Percentiles rank a stretch among this genome's conserved stretches.
Conservation (phyloP, 2,113 vertebrate genomes). For the Pithys albifrons region DNA sequence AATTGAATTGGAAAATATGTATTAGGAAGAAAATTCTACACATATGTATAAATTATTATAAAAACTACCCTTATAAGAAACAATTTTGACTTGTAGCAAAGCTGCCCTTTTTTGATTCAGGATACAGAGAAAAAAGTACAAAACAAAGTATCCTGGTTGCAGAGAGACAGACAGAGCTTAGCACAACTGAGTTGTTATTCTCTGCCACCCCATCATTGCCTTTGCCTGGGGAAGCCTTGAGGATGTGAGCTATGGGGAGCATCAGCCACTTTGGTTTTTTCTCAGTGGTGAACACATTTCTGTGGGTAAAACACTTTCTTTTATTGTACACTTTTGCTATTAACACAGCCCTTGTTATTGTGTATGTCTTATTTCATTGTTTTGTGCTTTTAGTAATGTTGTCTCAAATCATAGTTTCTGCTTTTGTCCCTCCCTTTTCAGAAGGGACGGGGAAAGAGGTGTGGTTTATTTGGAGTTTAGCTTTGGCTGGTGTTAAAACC, state of each 20-base stretch:
- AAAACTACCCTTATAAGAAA: not conserved
- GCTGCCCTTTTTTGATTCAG: not conserved
- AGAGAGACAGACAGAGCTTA: not conserved
- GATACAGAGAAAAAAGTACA: not conserved
- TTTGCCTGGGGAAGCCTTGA: not conserved
- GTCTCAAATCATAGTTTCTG: not conserved
- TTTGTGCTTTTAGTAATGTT: not conserved
- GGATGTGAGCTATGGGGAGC: not conserved
- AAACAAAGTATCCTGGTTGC: not conserved
- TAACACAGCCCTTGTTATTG: not conserved
- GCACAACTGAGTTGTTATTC: not conserved
- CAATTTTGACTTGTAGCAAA: not conserved
- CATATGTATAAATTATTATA: not conserved
- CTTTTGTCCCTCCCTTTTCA: not conserved
- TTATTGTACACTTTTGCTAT: not conserved
- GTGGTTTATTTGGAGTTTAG: not conserved
- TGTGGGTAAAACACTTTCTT: not conserved
- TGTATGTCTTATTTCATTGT: not conserved
- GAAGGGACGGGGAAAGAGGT: not conserved
- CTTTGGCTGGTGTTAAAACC: not conserved
- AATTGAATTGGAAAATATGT: not conserved
- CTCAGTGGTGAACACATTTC: not conserved
- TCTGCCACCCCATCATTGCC: not conserved
- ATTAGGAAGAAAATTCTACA: not conserved
- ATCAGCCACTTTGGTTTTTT: not conserved